These are phyloP conservation scores for Scaptodrosophila latifasciaeformis DNA, from an alignment of 2,888 invertebrate genomes.

Conservation along the genomic window DNA sequence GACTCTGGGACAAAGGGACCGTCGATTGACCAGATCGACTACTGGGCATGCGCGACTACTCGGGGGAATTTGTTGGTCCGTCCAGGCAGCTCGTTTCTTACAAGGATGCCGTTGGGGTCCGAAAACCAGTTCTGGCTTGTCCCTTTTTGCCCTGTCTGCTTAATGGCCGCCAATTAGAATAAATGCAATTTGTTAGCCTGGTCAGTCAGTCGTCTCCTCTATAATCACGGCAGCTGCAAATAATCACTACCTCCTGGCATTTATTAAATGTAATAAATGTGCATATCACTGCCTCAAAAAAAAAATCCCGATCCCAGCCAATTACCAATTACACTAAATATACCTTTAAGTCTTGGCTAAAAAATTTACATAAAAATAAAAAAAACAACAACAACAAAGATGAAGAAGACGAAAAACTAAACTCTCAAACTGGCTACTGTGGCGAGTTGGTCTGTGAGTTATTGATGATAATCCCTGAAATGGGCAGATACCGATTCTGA, in stretches of 20 bases:
- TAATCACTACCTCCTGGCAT: constrained; percentile 60
- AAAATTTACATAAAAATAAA: no score
- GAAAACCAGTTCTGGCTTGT: constrained; percentile 22
- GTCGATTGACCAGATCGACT: constrained; percentile 26
- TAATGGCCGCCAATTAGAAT: constrained; percentile 65
- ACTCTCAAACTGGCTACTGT: no score
- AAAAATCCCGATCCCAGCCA: constrained; percentile 1
- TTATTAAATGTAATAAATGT: constrained; percentile 62
- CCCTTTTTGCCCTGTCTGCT: constrained; percentile 16
- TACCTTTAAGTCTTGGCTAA: no score
- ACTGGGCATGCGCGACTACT: constrained; percentile 64
- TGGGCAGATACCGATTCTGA: constrained; percentile 60
- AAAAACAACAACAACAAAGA: no score
- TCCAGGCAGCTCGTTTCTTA: no score
- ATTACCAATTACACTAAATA: constrained; percentile 32
- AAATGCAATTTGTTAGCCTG: constrained; percentile 35
- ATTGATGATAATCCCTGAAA: no score
- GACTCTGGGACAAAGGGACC: background rate
- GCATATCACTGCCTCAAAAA: constrained; percentile 31
- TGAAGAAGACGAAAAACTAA: no score
- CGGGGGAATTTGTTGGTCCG: no score
- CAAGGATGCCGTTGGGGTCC: no score
- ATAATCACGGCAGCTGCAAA: constrained; percentile 10
- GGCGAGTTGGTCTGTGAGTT: no score
- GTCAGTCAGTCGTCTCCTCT: background rate